Evolutionary conservation across 2,888 invertebrate genomes (phyloP).

Genomic region (Mechanitis mazaeus): DNA sequence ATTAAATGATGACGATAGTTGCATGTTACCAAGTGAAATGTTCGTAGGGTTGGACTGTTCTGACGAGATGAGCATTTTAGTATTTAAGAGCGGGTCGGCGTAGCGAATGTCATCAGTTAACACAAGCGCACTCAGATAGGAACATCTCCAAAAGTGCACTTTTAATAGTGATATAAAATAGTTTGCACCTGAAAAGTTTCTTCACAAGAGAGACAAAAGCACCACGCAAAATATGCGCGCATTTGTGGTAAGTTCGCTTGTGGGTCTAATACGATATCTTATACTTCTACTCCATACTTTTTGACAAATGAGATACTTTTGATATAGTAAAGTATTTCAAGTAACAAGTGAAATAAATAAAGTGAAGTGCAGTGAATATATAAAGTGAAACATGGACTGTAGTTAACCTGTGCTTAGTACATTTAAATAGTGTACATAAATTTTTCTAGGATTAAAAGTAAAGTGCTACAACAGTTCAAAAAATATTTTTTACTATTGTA

Average conservation of each 20-base stretch:
- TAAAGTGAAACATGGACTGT: constrained; percentile 17
- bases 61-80: constrained; percentile 71
- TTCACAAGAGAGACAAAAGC: constrained; percentile 36
- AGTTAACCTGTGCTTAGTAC: constrained; percentile 17
- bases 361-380: constrained; percentile 55
- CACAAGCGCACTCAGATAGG: constrained; percentile 61
- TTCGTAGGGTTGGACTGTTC: constrained; percentile 73
- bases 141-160: constrained; percentile 63
- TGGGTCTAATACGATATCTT: constrained; percentile 35
- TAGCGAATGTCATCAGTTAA: constrained; percentile 74
- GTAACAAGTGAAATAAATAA: constrained; percentile 36
- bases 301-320: constrained; percentile 53
- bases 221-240: constrained; percentile 68
- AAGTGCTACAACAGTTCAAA: neutral
- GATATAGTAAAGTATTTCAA: constrained; percentile 36
- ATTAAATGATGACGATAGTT: constrained; percentile 74
- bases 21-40: constrained; percentile 72
- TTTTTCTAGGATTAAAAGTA: constrained; percentile 1
- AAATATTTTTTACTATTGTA: too few relatives aligned
- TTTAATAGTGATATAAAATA: constrained; percentile 38
- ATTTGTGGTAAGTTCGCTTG: constrained; percentile 69
- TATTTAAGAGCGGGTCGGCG: constrained; percentile 73
- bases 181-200: constrained; percentile 43
- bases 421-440: constrained; percentile 7
- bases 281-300: constrained; percentile 34